A percentile compares a stretch with the other conserved stretches of the same genome.
Conservation (phyloP, 2,113 vertebrate species). For the Dasyornis broadbenti region DNA sequence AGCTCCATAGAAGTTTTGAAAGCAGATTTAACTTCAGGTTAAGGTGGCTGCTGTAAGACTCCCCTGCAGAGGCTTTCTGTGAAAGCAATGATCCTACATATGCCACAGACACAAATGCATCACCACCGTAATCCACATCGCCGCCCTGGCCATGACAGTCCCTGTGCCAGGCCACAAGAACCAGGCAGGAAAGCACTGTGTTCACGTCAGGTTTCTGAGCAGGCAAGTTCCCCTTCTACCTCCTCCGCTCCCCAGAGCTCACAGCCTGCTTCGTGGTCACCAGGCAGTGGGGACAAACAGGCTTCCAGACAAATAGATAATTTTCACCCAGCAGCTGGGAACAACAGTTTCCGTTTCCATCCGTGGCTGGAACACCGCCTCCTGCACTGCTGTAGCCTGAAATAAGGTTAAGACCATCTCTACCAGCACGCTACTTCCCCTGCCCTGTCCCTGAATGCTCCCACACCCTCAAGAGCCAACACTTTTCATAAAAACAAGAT, state of each 20-base stretch:
- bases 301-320: background rate
- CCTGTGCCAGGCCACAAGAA: background rate
- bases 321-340: background rate
- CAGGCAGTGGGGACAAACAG: background rate
- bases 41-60: background rate
- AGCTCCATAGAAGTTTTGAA: background rate
- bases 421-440: background rate
- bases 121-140: rapidly evolving
- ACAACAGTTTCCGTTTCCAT: background rate
- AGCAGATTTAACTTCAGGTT: background rate
- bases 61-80: background rate
- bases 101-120: background rate
- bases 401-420: background rate
- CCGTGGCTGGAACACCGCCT: background rate
- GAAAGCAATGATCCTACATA: background rate
- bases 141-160: rapidly evolving
- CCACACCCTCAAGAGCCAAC: background rate
- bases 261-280: rapidly evolving
- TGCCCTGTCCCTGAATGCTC: background rate
- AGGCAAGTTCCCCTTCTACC: background rate
- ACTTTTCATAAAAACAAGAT: background rate
- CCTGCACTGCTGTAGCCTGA: background rate
- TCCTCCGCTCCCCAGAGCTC: background rate
- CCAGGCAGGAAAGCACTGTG: background rate
- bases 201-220: background rate